Base-by-base conservation (phyloP, 2,888 invertebrate genomes). In the Schizotus pectinicornis region DNA sequence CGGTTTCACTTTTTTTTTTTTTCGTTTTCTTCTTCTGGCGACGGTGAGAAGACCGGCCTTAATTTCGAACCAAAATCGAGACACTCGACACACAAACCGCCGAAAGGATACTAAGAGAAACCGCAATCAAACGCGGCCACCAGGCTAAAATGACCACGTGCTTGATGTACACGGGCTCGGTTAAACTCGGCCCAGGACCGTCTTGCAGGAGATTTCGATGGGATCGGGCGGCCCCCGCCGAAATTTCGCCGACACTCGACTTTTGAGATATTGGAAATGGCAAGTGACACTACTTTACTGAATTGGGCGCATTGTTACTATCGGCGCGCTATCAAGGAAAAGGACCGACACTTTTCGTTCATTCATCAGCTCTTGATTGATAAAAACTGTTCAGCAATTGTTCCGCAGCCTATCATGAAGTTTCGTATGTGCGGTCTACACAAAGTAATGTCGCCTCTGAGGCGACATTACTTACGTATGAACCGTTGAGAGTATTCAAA, bases 91-190 rank as follows among this genome's bases (percentile, higher is more conserved):
- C 11, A 2, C 8, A 54, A 32, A 12, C 7, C 32, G 54, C 11
- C 32, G 41, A 38, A 11, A 39, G 48, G 9, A 46, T 38, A 47
- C 51, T 34, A 42, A 49, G 45, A 49, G 46, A 55, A 46, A 51
- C 48, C 39, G n/a, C 52, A 36, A 56, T 56, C 57, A 57, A 52
- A 30, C 57, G 31, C 35, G 14, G 47, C 54, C 30, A 41, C 54
- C 22, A 54, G 38, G 34, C 31, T 34, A 13, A 55, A 57, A 51
- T 56, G 63, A 64, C 64, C 67, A 67, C 67, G 67, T 67, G 67
- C 65, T 63, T 57, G 31, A 51, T 45, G 35, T 30, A 41, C 57
- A 47, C 51, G 47, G 51, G 46, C 59, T 66, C 66, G 66, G 66
- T 35, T 52, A 45, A 61, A 62, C 59, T 66, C 66, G 66, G 64